A percentile compares a stretch with the other conserved stretches of the same genome.
Conservation (phyloP, 2,113 vertebrate genomes). For the cattle (Bos taurus) region DNA sequence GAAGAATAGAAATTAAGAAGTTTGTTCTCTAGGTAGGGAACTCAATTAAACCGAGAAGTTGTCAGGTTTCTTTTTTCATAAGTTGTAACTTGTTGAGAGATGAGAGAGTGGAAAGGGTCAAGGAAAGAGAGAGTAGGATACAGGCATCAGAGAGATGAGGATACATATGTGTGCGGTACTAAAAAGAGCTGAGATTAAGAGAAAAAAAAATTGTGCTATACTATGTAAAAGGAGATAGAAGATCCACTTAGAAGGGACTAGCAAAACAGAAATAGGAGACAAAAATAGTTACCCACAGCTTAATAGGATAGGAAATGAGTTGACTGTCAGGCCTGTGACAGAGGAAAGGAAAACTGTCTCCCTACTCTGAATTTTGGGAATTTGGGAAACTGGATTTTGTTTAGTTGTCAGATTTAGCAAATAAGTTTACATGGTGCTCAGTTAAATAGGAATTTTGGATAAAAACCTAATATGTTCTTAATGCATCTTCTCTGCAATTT, state of each 20-base stretch:
- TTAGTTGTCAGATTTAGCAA: background rate
- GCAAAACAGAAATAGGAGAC: background rate
- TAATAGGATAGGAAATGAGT: background rate
- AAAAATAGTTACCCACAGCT: background rate
- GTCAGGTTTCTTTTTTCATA: background rate
- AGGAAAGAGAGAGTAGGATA: background rate
- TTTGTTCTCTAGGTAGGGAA: background rate
- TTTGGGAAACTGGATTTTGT: background rate
- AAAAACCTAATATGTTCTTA: background rate
- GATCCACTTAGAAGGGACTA: background rate
- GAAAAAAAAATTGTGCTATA: background rate
- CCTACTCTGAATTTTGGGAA: background rate
- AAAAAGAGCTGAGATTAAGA: constrained; percentile 1
- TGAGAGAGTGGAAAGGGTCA: background rate
- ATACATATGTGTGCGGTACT: background rate
- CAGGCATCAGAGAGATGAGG: background rate
- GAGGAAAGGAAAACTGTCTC: background rate
- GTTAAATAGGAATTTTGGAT: background rate
- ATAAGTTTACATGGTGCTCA: background rate
- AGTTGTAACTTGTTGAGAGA: background rate
- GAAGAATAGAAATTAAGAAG: background rate
- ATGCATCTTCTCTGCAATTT: background rate
- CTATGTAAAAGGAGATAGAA: background rate
- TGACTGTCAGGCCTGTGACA: background rate
- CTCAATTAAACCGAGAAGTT: background rate